Evolutionary conservation across 92 coral and sea anemone genomes (phyloP).

Genomic region (Palythoa caribaeorum): DNA sequence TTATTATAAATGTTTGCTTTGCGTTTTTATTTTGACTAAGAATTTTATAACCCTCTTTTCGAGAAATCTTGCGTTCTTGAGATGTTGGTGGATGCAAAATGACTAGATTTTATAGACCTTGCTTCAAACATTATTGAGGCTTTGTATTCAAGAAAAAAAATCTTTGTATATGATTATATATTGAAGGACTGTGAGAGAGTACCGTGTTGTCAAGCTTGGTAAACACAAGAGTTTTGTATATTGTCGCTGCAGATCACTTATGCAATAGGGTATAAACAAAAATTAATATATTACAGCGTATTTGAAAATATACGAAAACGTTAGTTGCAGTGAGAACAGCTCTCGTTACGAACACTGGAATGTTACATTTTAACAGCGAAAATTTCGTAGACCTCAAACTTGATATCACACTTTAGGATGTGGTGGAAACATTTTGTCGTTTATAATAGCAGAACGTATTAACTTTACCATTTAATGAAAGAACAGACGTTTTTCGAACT

Average conservation of each 20-base stretch:
- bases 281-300: neutral
- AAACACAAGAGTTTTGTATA: slow-evolving; percentile 3
- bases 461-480: neutral
- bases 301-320: neutral
- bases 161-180: neutral
- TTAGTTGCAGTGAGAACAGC: neutral
- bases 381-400: neutral
- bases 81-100: neutral
- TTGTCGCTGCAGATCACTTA: neutral
- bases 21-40: too few relatives aligned
- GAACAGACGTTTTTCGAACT: neutral
- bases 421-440: neutral
- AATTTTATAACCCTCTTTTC: too few relatives aligned
- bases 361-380: neutral
- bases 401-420: neutral
- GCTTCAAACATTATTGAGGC: too few relatives aligned
- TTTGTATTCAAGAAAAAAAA: neutral
- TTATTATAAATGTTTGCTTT: too few relatives aligned
- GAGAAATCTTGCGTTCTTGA: too few relatives aligned
- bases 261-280: neutral
- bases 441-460: neutral
- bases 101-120: too few relatives aligned
- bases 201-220: slow-evolving; percentile 5
- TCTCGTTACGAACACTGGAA: neutral
- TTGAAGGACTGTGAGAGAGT: neutral